Conservation (phyloP, 2,113 vertebrate genomes). For the Bostrychus sinensis region DNA sequence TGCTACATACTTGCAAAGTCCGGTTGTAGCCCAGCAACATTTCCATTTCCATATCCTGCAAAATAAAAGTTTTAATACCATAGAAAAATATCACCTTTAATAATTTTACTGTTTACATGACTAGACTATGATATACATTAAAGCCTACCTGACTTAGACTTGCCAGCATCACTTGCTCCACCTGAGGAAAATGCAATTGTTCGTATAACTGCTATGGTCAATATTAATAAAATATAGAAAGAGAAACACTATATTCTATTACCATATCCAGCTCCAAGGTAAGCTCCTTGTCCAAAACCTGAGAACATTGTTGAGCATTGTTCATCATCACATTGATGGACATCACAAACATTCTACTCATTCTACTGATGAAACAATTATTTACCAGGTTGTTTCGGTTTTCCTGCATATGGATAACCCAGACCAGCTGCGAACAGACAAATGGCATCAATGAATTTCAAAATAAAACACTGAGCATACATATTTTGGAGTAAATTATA, state of each 20-base stretch:
- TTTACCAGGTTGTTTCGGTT: conserved; percentile 48
- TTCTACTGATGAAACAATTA: background rate
- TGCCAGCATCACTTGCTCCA: conserved; percentile 20
- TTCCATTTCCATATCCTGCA: conserved; percentile 60
- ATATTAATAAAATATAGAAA: background rate
- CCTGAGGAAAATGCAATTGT: conserved; percentile 19
- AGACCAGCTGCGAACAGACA: conserved; percentile 8
- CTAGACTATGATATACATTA: background rate
- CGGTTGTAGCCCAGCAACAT: conserved; percentile 51
- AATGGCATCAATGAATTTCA: background rate
- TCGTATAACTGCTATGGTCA: background rate
- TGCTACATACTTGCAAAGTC: conserved; percentile 56
- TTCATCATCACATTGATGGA: too few relatives aligned
- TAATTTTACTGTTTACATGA: background rate
- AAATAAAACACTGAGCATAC: background rate
- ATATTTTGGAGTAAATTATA: conserved; percentile 25
- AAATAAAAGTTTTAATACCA: background rate
- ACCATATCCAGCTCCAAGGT: conserved; percentile 56
- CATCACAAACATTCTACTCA: too few relatives aligned
- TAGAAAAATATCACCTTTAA: background rate
- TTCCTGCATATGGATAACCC: conserved; percentile 53
- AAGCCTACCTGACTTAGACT: conserved; percentile 37
- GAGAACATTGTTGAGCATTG: background rate
- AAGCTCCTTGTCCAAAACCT: conserved; percentile 62
- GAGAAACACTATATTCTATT: conserved; percentile 30